Evolutionary conservation across 2,888 invertebrate genomes (phyloP), one percentile per base, ranked within the genome.

Genomic region (Tetranychus truncatus): DNA sequence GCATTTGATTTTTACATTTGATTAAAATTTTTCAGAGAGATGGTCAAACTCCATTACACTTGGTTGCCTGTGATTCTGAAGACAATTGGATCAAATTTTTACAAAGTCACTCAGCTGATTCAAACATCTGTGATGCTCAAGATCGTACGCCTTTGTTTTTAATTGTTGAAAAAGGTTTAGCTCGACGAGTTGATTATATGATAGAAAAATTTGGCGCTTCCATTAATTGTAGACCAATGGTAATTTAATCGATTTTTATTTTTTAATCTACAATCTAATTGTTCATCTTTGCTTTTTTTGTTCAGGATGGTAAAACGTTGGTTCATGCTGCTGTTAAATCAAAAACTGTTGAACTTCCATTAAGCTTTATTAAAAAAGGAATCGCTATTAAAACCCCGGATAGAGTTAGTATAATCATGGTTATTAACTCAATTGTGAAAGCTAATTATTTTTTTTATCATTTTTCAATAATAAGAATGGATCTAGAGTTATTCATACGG

Each of bases 301-400:
- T 24, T 46, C 21, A 73, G 73, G 97, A 99, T 83, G 99, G 99
- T 75, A 95, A 93, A 81, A 99, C 99, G 0, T 85, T 99, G 78
- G 95, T 99, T 91, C 99, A 99, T 83, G 95, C 99, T 78, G 97
- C 99, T 0, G 95, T 96, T 0, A 86, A 94, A 77, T 93, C 92
- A 82, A 97, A 97, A 0, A 97, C 83, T 94, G 97, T 0, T 96
- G 96, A 81, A 96, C 96, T 80, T 97, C 97, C 72, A 91, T 95
- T 86, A 95, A 95, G 88, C 34, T 89, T 99, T 77, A 92, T 99
- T 84, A 95, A 95, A 84, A 95, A 96, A 82, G 99, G 99, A 15
- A 97, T 99, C 65, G 97, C 97, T 79, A 87, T 99, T 34, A 95
- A 96, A 82, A 99, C 99, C 97, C 97, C 99, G 77, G 99, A 99